Base-by-base conservation (phyloP, 2,797 vertebrate species). In the Darevskia nairensis region DNA sequence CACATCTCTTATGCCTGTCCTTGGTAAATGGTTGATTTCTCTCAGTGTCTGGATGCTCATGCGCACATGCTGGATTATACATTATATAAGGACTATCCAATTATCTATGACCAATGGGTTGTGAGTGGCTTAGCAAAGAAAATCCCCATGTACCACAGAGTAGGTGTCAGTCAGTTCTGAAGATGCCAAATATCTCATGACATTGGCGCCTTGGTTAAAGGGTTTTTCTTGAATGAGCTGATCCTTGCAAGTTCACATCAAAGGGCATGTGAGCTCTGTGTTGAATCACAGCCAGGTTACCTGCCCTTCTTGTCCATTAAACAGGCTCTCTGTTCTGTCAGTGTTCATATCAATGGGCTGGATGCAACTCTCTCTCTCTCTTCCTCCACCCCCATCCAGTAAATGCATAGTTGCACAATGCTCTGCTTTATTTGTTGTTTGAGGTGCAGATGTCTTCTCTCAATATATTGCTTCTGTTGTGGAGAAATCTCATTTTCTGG, bases 91-190 rank as follows among this genome's bases (percentile, higher is more conserved):
- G 44, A 39, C 23, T 77, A 77, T 83, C 86, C 71, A 78, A 87
- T 82, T 82, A 82, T 82, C 79, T 82, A 66, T 82, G 80, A 66
- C 80, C 86, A 82, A 82, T 87, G 86, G 69, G 29, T 71, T 82
- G 86, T 75, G 69, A 87, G 71, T 35, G 19, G 35, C 86, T 82
- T 75, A 44, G 69, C 79, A 82, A 82, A 61, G 71, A 87, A 87
- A 82, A 75, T 82, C 59, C 39, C 59, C 80, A 55, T 27, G 59
- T 82, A 66, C 29, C 46, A 39, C 46, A 72, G 44, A 59, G 11
- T 39, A 80, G 39, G 66, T 82, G 80, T 76, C 86, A 82, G 41
- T 87, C 71, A 61, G 7, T 82, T 82, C 29, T 66, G 71, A 39
- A 66, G 86, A 76, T 81, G 39, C 32, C 29, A 64, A 87, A 81